Base-by-base conservation (phyloP, 2,113 vertebrate species). In the Sporophila hypoxantha region DNA sequence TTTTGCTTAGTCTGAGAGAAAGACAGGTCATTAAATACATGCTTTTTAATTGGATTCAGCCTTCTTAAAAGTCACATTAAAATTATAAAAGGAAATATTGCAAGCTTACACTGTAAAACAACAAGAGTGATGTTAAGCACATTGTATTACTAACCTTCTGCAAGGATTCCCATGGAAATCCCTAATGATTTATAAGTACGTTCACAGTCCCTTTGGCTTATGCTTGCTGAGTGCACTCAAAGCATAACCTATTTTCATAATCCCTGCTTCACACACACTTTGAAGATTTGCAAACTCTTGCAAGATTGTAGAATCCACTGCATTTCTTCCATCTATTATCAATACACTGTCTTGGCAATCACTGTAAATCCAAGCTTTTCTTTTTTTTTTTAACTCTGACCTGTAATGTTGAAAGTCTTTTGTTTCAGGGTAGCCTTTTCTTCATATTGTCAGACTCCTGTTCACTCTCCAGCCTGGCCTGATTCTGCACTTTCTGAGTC, bases 201-300 rank as follows among this genome's bases (percentile, higher is more conserved):
- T 83, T 85, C 53, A 32, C 37, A 71, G 74, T 60, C 34, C 66
- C 29, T 89, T 92, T 89, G 73, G 61, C 18, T 92, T 91, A 83
- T 49, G 30, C 37, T 88, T 71, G 46, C 88, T 74, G 50, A 85
- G 57, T 77, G 62, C 46, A 78, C 88, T 83, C 83, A 77, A 77
- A 85, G 66, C 39, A 75, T 70, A 88, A 85, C 32, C 65, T 85
- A 81, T 91, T 91, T 89, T 83, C 41, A 65, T 94, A 93, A 92
- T 92, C 76, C 49, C 41, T 61, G 52, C 41, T 88, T 94, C 83
- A 81, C 34, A 71, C 2, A 65, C 44, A 80, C 79, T 93, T 90
- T 83, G 50, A 88, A 66, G 80, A 93, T 92, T 92, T 92, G 41
- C 36, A 71, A 36, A 80, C 36, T 87, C 44, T 71, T 67, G 36